A percentile compares a stretch with the other conserved stretches of the same genome.
Conservation (phyloP, 2,797 vertebrate species). For the Clamator glandarius region DNA sequence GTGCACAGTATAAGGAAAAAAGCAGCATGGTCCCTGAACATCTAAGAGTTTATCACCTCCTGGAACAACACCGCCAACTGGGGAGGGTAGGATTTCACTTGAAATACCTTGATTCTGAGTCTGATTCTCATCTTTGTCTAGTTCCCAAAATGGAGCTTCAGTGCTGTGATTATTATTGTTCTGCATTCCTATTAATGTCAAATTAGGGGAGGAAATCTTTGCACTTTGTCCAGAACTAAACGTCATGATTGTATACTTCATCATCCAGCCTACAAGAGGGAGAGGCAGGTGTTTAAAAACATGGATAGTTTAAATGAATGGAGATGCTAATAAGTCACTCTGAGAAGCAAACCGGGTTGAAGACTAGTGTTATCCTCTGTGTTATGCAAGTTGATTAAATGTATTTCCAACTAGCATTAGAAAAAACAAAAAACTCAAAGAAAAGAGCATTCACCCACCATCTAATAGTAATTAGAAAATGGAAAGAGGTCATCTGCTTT, state of each 20-base stretch:
- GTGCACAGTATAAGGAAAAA: background rate
- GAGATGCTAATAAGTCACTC: background rate
- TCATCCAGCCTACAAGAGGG: background rate
- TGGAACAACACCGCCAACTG: background rate
- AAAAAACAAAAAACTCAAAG: background rate
- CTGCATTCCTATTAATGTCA: background rate
- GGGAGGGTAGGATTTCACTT: background rate
- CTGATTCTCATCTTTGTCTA: background rate
- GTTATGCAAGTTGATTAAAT: background rate
- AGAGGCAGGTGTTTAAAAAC: background rate
- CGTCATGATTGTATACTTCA: background rate
- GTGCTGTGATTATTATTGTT: background rate
- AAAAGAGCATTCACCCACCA: background rate
- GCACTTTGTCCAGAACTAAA: background rate
- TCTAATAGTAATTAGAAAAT: background rate
- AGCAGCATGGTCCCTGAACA: background rate
- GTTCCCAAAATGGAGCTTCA: background rate
- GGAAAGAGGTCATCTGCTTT: conserved; percentile 47
- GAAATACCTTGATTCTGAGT: background rate
- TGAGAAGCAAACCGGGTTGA: rapidly evolving
- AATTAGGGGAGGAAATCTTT: background rate
- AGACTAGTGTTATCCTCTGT: background rate
- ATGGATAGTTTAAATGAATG: background rate
- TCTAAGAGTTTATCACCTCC: background rate
- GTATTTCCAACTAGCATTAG: background rate